Evolutionary conservation across 2,797 vertebrate genomes (phyloP).

Genomic region (Melopsittacus undulatus): DNA sequence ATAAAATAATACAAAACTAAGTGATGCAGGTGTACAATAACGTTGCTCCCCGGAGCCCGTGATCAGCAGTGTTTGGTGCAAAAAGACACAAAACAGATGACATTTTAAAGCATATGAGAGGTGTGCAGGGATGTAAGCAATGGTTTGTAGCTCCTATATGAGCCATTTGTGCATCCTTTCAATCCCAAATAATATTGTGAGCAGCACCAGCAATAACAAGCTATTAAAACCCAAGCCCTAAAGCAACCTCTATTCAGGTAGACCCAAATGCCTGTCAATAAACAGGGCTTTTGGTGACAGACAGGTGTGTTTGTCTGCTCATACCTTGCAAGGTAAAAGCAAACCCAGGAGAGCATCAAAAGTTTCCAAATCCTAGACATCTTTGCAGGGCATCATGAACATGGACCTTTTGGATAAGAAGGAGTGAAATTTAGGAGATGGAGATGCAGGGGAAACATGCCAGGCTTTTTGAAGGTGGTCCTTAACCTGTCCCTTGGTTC

Average conservation of each 20-base stretch:
- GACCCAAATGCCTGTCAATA: background rate
- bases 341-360: background rate
- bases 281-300: background rate
- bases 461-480: background rate
- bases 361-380: background rate
- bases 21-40: constrained; percentile 12
- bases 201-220: background rate
- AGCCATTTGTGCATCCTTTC: constrained; percentile 9
- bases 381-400: background rate
- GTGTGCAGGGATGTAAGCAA: background rate
- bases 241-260: background rate
- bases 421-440: background rate
- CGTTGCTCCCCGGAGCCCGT: background rate
- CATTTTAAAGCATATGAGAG: background rate
- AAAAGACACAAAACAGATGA: background rate
- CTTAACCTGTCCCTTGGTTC: background rate
- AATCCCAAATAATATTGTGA: background rate
- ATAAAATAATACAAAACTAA: constrained; percentile 27
- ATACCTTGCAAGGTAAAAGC: background rate
- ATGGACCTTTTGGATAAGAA: background rate
- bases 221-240: background rate
- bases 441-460: background rate
- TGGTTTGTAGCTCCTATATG: background rate
- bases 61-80: background rate
- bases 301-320: background rate